phyloP scores from a whole-genome alignment of 2,113 vertebrate species.

The Lontra canadensis region DNA sequence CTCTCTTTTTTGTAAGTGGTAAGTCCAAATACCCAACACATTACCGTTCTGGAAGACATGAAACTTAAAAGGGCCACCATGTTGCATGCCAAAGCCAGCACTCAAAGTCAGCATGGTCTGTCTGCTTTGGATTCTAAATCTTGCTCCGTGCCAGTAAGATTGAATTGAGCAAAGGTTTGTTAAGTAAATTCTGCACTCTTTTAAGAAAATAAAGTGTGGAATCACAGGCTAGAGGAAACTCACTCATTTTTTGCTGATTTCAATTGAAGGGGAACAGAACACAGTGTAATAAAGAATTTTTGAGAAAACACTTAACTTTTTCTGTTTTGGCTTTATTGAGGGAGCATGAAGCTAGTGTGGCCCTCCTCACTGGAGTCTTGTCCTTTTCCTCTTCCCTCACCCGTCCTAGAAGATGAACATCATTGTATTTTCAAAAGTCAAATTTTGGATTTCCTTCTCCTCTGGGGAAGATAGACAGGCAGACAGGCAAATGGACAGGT shows the following conservation, averaged over 20 bases:
- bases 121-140: neutral
- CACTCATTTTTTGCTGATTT: neutral
- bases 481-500: neutral
- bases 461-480: neutral
- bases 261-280: neutral
- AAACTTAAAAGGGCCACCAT: neutral
- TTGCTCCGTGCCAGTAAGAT: neutral
- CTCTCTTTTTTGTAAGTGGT: neutral
- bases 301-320: neutral
- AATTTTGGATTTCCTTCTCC: neutral
- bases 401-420: neutral
- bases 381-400: neutral
- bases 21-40: neutral
- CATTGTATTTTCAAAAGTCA: neutral
- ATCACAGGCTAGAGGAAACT: neutral
- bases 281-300: neutral
- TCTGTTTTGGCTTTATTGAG: neutral
- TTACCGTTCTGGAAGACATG: neutral
- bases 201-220: neutral
- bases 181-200: neutral
- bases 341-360: fast-evolving
- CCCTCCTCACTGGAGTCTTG: neutral
- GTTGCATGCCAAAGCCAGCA: neutral
- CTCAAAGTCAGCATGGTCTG: neutral
- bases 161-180: neutral